Percentiles rank a stretch among this genome's conserved stretches.
These are phyloP conservation scores for Nerophis lumbriciformis DNA, from an alignment of 2,113 vertebrate genomes.

Conservation along the genomic window DNA sequence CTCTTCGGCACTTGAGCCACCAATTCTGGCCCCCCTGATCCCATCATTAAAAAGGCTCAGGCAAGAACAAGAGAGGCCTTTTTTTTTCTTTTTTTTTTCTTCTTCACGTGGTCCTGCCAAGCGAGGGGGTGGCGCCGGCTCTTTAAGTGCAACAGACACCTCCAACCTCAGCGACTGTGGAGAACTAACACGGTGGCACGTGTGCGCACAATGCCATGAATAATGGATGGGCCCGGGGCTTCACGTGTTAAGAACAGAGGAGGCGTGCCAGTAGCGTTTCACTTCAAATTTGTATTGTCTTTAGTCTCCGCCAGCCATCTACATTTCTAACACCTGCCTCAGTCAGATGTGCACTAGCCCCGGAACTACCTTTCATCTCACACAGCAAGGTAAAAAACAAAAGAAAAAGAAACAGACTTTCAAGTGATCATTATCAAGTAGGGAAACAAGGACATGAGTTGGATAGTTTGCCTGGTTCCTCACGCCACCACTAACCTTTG, in stretches of 20 bases:
- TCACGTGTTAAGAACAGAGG: slow-evolving; percentile 78
- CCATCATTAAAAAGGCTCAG: slow-evolving; percentile 73
- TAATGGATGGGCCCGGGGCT: slow-evolving; percentile 86
- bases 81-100: slow-evolving; percentile 11
- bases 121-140: slow-evolving; percentile 60
- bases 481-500: slow-evolving; percentile 61
- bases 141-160: slow-evolving; percentile 78
- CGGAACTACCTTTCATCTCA: slow-evolving; percentile 85
- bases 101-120: slow-evolving; percentile 56
- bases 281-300: slow-evolving; percentile 98
- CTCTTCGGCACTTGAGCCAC: slow-evolving; percentile 74
- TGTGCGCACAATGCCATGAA: slow-evolving; percentile 85
- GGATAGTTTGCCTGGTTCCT: slow-evolving; percentile 61
- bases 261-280: slow-evolving; percentile 87
- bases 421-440: slow-evolving; percentile 78
- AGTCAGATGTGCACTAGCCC: slow-evolving; percentile 79
- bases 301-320: slow-evolving; percentile 94
- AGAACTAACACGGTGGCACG: slow-evolving; percentile 69
- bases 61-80: slow-evolving; percentile 53
- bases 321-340: slow-evolving; percentile 98
- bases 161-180: slow-evolving; percentile 68
- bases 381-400: slow-evolving; percentile 67
- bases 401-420: slow-evolving; percentile 70
- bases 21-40: slow-evolving; percentile 72
- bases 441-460: slow-evolving; percentile 74